phyloP scores from a whole-genome alignment of 2,888 invertebrate species.

The Acanthococcus lagerstroemiae region DNA sequence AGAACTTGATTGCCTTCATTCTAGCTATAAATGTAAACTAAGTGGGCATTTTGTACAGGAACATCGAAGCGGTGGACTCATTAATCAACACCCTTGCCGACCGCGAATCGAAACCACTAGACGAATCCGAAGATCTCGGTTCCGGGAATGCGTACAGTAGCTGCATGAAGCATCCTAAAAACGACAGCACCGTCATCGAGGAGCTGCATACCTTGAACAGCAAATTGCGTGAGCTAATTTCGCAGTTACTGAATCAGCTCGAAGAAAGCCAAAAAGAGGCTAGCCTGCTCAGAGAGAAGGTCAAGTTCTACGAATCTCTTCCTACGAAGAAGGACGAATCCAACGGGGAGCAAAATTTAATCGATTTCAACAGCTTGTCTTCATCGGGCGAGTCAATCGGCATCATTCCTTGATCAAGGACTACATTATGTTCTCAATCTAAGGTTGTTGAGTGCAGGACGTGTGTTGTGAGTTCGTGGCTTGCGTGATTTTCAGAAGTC shows the following conservation, averaged over 20 bases:
- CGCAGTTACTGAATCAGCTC: slow-evolving; percentile 52
- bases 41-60: slow-evolving; percentile 38
- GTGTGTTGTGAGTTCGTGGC: too few species aligned
- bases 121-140: slow-evolving; percentile 36
- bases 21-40: too few species aligned
- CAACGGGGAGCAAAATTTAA: slow-evolving; percentile 16
- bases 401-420: slow-evolving; percentile 3
- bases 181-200: slow-evolving; percentile 53
- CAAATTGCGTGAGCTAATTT: slow-evolving; percentile 50
- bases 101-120: slow-evolving; percentile 32
- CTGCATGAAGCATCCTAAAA: slow-evolving; percentile 50
- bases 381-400: slow-evolving; percentile 16
- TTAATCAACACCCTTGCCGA: slow-evolving; percentile 45
- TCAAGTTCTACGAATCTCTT: slow-evolving; percentile 36
- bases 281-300: slow-evolving; percentile 38
- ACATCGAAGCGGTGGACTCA: slow-evolving; percentile 59
- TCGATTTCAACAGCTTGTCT: slow-evolving; percentile 25
- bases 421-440: too few species aligned
- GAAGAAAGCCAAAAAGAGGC: slow-evolving; percentile 58
- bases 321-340: slow-evolving; percentile 12
- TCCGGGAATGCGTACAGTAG: slow-evolving; percentile 6
- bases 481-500: too few species aligned
- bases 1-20: too few species aligned
- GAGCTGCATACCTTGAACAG: slow-evolving; percentile 56
- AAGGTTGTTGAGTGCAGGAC: too few species aligned